A percentile compares a stretch with the other conserved stretches of the same genome.
Evolutionary conservation across 2,888 invertebrate genomes (phyloP).

Genomic region (Yponomeuta sedellus): DNA sequence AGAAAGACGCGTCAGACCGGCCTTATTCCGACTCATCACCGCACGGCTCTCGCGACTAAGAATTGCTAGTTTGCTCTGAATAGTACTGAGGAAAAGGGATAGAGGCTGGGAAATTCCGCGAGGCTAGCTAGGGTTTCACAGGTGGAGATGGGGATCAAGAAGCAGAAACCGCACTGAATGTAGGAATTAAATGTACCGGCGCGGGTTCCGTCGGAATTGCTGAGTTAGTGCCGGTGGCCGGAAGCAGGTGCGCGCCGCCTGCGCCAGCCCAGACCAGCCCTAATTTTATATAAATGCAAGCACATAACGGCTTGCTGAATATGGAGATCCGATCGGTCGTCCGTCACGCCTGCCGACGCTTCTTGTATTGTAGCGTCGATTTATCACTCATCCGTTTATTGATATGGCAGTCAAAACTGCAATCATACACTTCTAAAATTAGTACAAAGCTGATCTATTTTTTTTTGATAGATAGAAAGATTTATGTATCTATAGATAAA

Average conservation of each 20-base stretch:
- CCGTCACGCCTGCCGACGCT: too few relatives aligned
- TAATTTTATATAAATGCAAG: slow-evolving; percentile 45
- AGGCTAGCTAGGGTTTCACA: not conserved
- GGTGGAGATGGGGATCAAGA: slow-evolving; percentile 2
- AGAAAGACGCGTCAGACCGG: slow-evolving; percentile 14
- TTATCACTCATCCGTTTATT: too few relatives aligned
- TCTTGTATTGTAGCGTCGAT: not conserved
- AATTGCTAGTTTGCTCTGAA: not conserved
- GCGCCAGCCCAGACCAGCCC: slow-evolving; percentile 44
- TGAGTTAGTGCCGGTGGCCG: slow-evolving; percentile 60
- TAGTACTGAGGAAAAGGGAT: not conserved
- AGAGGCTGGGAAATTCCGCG: not conserved
- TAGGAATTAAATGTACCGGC: slow-evolving; percentile 60
- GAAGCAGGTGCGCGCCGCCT: slow-evolving; percentile 51
- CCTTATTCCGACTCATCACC: slow-evolving; percentile 1
- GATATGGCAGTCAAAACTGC: too few relatives aligned
- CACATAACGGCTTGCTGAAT: slow-evolving; percentile 15
- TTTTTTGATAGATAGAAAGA: too few relatives aligned
- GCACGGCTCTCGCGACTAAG: not conserved
- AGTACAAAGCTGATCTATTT: too few relatives aligned
- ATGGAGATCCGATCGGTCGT: slow-evolving; percentile 10
- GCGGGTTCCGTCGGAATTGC: slow-evolving; percentile 47
- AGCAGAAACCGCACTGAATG: slow-evolving; percentile 21
- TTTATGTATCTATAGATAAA: too few relatives aligned
- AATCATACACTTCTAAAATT: too few relatives aligned